phyloP scores from a whole-genome alignment of 1,140 invertebrate species.

The Pissodes strobi region DNA sequence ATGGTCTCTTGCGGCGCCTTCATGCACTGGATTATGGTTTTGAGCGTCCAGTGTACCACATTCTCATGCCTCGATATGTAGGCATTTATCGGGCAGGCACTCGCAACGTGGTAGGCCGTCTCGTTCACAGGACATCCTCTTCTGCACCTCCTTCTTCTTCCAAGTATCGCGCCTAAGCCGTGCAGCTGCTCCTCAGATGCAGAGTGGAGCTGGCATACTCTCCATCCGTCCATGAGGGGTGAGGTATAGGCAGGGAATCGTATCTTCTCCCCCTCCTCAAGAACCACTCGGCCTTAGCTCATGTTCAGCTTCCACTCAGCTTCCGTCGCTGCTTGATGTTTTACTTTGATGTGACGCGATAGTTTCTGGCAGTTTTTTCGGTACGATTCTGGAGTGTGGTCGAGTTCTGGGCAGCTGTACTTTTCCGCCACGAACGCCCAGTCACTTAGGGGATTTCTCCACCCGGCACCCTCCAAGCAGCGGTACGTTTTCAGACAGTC shows the following conservation, averaged over 20 bases:
- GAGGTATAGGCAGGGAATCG: conserved; percentile 17
- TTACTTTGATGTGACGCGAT: too few species aligned
- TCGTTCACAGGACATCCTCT: conserved; percentile 8
- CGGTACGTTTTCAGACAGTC: neutral
- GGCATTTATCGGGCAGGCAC: conserved; percentile 1
- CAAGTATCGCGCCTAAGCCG: conserved; percentile 4
- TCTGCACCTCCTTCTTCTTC: conserved; percentile 5
- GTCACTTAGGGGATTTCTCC: conserved; percentile 33
- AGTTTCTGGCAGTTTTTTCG: too few species aligned
- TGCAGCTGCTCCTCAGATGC: conserved; percentile 34
- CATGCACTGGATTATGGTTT: too few species aligned
- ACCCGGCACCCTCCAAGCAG: conserved; percentile 21
- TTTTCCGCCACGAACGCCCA: too few species aligned
- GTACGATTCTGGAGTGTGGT: too few species aligned
- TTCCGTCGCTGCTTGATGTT: neutral
- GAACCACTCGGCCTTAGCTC: conserved; percentile 16
- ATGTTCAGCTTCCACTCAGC: conserved; percentile 28
- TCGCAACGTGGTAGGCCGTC: conserved; percentile 31
- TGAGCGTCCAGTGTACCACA: too few species aligned
- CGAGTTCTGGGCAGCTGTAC: too few species aligned
- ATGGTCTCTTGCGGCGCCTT: too few species aligned
- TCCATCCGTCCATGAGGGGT: conserved; percentile 30
- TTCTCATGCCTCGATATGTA: too few species aligned
- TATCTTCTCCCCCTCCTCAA: neutral
- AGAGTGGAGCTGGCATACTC: neutral